Evolutionary conservation across 1,140 invertebrate species (phyloP), one percentile per base, ranked within the genome.

Genomic region (Leptinotarsa lineolata): DNA sequence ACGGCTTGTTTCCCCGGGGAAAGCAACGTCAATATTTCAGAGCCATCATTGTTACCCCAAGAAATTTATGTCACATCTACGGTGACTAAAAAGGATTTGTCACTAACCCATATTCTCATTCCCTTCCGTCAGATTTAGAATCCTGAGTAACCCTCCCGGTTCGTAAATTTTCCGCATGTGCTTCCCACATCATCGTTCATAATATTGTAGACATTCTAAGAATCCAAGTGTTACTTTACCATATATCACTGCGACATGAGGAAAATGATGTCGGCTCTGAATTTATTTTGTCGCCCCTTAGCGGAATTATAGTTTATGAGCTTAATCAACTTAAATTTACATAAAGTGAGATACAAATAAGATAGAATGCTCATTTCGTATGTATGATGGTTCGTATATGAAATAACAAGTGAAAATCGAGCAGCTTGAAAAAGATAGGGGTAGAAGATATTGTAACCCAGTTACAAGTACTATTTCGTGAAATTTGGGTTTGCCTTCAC

Each of bases 161-260:
- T n/a, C 30, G n/a, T 66, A 39, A 66, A 45, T 66, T 66, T n/a
- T 39, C 64, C 64, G 30, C 64, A 66, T 66, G 30, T 66, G 64
- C 22, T 66, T 66, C 30, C 30, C n/a, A 18, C 30, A 39, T 66
- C 30, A 66, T 66, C 64, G 13, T 15, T 66, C 64, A 66, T 66
- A 66, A 66, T 66, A 66, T 66, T 39, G 16, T 30, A 30, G 64
- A 30, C 64, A 66, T 66, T 66, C 30, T 39, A 24, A 39, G n/a
- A 66, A 39, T 66, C 64, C 21, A 39, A 24, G 64, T 66, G 64
- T 66, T 30, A 66, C 21, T 24, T 63, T 24, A 63, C 60, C 60
- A 24, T 63, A 63, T 18, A 63, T 63, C 22, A 63, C 60, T 54
- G 16, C 48, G 48, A 54, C 48, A 54, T 54, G 30, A 63, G 20